Conservation (phyloP, 2,113 vertebrate genomes). For the Cottus gobio region DNA sequence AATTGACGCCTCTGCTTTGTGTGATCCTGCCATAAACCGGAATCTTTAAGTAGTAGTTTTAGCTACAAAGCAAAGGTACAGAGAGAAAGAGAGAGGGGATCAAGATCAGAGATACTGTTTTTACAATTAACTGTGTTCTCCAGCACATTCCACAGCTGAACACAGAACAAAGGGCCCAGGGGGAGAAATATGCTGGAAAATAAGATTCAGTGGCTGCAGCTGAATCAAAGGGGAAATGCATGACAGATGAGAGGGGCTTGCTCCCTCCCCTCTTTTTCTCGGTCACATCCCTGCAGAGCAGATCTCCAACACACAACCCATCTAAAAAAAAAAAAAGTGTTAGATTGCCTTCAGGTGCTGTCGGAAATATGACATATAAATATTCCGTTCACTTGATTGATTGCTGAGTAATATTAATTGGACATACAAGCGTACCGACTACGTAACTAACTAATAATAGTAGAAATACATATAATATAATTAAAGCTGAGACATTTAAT, state of each 20-base stretch:
- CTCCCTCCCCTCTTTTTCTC: slow-evolving; percentile 74
- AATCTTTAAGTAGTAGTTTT: background rate
- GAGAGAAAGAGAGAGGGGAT: slow-evolving; percentile 30
- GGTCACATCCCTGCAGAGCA: slow-evolving; percentile 79
- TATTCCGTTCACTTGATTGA: background rate
- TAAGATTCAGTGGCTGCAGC: slow-evolving; percentile 78
- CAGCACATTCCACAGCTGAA: slow-evolving; percentile 67
- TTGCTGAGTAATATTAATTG: background rate
- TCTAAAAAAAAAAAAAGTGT: slow-evolving; percentile 49
- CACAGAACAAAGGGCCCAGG: slow-evolving; percentile 69
- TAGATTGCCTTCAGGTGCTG: slow-evolving; percentile 44
- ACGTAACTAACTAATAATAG: background rate
- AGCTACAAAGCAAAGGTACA: slow-evolving; percentile 4
- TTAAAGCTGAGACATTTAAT: background rate
- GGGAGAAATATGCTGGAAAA: slow-evolving; percentile 76
- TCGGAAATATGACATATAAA: slow-evolving; percentile 21
- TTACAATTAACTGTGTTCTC: slow-evolving; percentile 52
- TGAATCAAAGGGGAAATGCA: slow-evolving; percentile 82
- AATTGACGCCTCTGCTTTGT: slow-evolving; percentile 24
- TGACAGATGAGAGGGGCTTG: slow-evolving; percentile 80
- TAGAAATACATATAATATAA: background rate
- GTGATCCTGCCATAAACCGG: slow-evolving; percentile 23
- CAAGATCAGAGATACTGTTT: slow-evolving; percentile 49
- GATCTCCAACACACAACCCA: slow-evolving; percentile 59
- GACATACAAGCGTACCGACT: background rate